A percentile compares a stretch with the other conserved stretches of the same genome.
Conservation (phyloP, 2,888 invertebrate genomes). For the Tetranychus piercei region DNA sequence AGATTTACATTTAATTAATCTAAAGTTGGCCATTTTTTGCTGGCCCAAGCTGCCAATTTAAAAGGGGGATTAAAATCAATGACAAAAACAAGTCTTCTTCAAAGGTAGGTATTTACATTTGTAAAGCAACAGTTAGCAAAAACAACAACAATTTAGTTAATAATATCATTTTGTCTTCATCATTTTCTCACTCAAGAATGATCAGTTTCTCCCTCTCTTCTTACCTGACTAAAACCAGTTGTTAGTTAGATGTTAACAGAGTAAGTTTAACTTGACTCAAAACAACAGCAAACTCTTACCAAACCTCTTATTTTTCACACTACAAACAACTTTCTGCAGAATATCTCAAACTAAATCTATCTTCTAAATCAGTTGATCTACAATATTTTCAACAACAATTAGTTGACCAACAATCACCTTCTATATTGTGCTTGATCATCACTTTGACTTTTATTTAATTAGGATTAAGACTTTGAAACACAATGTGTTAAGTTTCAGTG, state of each 20-base stretch:
- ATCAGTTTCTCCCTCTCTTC: background rate
- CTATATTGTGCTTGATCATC: too few species aligned
- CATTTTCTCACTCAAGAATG: background rate
- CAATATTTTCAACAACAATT: too few species aligned
- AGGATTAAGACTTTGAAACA: too few species aligned
- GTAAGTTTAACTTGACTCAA: background rate
- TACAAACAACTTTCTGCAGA: background rate
- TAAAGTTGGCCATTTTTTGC: too few species aligned
- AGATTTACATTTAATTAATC: too few species aligned
- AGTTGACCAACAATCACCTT: too few species aligned
- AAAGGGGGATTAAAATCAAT: background rate
- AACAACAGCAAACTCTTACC: background rate
- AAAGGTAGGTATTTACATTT: background rate
- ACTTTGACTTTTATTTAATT: too few species aligned
- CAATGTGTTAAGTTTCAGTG: too few species aligned
- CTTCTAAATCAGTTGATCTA: too few species aligned
- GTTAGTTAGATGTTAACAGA: background rate
- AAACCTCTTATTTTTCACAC: background rate
- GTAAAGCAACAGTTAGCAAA: background rate
- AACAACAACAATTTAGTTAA: background rate
- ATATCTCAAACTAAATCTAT: too few species aligned
- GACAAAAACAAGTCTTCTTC: background rate
- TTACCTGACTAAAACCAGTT: constrained; percentile 5
- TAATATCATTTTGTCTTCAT: background rate
- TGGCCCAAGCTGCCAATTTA: too few species aligned